A percentile compares a stretch with the other conserved stretches of the same genome.
phyloP scores from a whole-genome alignment of 2,113 vertebrate genomes.

The Galemys pyrenaicus region DNA sequence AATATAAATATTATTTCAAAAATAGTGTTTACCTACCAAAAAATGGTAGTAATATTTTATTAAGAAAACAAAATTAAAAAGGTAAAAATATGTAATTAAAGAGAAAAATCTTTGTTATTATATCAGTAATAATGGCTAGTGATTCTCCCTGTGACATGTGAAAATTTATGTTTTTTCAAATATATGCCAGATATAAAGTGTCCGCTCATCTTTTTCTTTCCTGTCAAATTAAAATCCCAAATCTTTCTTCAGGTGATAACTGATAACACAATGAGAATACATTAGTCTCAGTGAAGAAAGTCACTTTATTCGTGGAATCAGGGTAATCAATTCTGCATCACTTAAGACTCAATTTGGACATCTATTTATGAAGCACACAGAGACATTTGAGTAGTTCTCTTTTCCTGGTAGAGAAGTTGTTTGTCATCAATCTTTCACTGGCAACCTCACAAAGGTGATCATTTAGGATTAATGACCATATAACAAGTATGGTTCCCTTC shows the following conservation, averaged over 20 bases:
- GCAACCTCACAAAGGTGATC: neutral
- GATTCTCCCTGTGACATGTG: neutral
- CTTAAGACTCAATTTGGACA: neutral
- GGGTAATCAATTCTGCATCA: neutral
- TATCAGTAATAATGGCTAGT: neutral
- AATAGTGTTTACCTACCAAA: neutral
- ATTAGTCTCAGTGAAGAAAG: neutral
- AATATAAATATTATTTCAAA: neutral
- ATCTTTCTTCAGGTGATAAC: neutral
- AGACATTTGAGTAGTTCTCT: neutral
- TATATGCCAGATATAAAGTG: neutral
- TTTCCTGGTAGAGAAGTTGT: neutral
- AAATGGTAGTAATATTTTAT: neutral
- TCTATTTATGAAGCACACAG: neutral
- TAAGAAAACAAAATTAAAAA: neutral
- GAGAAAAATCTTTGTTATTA: neutral
- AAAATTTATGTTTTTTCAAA: slow-evolving; percentile 19
- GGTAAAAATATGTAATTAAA: neutral
- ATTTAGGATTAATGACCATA: neutral
- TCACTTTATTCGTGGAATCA: neutral
- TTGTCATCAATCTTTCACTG: neutral
- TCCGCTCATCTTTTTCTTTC: neutral
- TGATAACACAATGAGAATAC: neutral
- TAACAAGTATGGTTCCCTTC: neutral
- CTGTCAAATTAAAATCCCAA: neutral